These are phyloP conservation scores for Esox niger DNA, from an alignment of 2,113 vertebrate genomes.

Conservation along the genomic window DNA sequence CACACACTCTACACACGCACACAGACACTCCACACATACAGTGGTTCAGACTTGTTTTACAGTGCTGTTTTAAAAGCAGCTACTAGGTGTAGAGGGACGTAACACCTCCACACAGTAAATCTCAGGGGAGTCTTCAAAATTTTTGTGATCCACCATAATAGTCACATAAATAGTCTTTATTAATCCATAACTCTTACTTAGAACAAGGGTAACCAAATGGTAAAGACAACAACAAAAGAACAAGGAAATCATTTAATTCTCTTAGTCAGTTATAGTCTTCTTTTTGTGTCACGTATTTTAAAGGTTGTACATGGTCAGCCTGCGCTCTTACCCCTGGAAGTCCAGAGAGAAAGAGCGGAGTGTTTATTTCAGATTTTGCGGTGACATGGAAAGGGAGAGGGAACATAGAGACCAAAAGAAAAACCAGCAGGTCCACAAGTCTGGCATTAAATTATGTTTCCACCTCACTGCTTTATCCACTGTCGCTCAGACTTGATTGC, in stretches of 20 bases:
- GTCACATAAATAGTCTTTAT: constrained; percentile 57
- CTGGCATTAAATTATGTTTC: too few species aligned
- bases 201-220: constrained; percentile 70
- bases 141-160: constrained; percentile 58
- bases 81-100: constrained; percentile 53
- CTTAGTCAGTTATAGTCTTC: neutral
- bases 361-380: too few species aligned
- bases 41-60: neutral
- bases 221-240: constrained; percentile 45
- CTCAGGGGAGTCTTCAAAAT: constrained; percentile 35
- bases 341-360: too few species aligned
- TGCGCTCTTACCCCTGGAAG: too few species aligned
- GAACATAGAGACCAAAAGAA: too few species aligned
- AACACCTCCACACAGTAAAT: constrained; percentile 40
- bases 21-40: too few species aligned
- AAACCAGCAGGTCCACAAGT: too few species aligned
- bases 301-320: too few species aligned
- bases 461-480: neutral
- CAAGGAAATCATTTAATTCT: constrained; percentile 24
- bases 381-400: too few species aligned
- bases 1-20: too few species aligned
- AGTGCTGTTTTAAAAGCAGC: constrained; percentile 24
- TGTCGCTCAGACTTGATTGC: neutral
- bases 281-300: neutral
- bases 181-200: constrained; percentile 57